Evolutionary conservation across 2,113 vertebrate genomes (phyloP).

Genomic region (Climacteris rufus): DNA sequence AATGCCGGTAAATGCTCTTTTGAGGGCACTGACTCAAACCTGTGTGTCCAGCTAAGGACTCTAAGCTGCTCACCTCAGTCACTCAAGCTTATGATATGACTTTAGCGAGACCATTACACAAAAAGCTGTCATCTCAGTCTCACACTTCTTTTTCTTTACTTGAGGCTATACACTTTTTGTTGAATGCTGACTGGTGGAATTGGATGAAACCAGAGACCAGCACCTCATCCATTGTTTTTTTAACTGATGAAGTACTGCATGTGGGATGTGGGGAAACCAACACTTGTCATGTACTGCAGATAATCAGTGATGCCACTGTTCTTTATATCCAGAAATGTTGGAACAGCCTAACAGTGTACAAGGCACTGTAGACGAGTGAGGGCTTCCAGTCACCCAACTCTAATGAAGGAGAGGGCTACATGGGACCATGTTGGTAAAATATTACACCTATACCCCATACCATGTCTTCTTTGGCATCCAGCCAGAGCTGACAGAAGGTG

Average conservation of each 20-base stretch:
- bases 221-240: accelerated
- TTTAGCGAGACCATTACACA: background rate
- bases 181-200: accelerated
- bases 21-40: constrained; percentile 24
- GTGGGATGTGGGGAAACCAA: background rate
- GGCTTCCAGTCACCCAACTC: background rate
- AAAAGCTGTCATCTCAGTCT: background rate
- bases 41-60: background rate
- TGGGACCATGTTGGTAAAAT: background rate
- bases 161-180: background rate
- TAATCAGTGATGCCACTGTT: background rate
- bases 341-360: accelerated
- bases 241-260: background rate
- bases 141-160: background rate
- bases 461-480: background rate
- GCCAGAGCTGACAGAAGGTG: background rate
- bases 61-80: background rate
- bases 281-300: background rate
- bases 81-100: background rate
- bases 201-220: background rate
- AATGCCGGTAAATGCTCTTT: background rate
- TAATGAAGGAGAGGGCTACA: background rate
- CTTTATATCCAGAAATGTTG: background rate
- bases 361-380: background rate
- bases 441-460: background rate